Base-by-base conservation (phyloP, 2,888 invertebrate genomes). In the Apamea crenata region DNA sequence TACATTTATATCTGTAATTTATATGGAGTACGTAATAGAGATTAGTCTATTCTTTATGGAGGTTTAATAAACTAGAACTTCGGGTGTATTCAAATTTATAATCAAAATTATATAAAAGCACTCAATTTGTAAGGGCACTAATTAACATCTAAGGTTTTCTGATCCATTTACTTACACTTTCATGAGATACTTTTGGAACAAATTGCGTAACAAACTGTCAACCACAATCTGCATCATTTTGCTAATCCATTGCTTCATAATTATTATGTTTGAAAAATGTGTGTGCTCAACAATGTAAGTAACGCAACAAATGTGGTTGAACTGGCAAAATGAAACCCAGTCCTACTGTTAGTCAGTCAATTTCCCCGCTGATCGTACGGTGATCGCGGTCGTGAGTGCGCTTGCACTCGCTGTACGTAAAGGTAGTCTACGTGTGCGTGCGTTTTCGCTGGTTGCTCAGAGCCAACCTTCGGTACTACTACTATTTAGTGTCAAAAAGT, bases 401-500 rank as follows among this genome's bases (percentile, higher is more conserved):
- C 18, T n/a, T 69, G 14, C 21, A n/a, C 29, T 76, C 5, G 1
- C 8, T 61, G 16, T 2, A 21, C 25, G 21, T 53, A 7, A 44
- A 44, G 8, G 53, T 21, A 47, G 25, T 25, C 4, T 25, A 56
- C 3, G 1, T 50, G 21, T 44, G n/a, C 12, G 5, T n/a, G 12
- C 8, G 0, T 21, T 32, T 75, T 50, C 7, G 6, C 0, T 32
- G 6, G 0, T 21, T 53, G 6, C 16, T 18, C 14, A 21, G 3
- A 71, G 7, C 7, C 36, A 3, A 25, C 47, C 56, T 78, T 59
- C 29, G n/a, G 21, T 16, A 18, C 1, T n/a, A n/a, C 7, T 25
- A n/a, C 29, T 61, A 29, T 29, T 25, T 32, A 21, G n/a, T 61
- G 32, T 71, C 47, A 36, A 25, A 80, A 80, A 93, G 88, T 93